A percentile compares a stretch with the other conserved stretches of the same genome.
phyloP scores from a whole-genome alignment of 2,888 invertebrate genomes.

The Anagyrus pseudococci region DNA sequence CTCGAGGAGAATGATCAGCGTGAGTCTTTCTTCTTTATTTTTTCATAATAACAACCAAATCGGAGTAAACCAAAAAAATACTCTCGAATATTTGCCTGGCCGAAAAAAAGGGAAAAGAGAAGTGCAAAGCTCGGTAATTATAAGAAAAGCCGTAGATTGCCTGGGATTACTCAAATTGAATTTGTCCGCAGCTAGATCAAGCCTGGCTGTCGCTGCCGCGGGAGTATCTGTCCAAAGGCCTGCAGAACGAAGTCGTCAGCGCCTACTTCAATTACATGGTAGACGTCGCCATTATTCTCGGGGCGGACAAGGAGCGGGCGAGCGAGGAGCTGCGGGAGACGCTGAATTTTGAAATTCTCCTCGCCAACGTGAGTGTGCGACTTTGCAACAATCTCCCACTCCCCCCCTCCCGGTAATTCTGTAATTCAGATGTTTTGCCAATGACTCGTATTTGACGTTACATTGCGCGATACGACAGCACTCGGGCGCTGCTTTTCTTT shows the following conservation, averaged over 20 bases:
- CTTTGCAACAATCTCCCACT: no score
- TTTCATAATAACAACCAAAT: neutral
- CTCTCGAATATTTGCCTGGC: neutral
- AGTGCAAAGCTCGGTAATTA: no score
- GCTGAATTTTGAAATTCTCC: constrained; percentile 81
- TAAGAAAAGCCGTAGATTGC: neutral
- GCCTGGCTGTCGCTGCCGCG: constrained; percentile 81
- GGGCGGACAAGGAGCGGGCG: constrained; percentile 75
- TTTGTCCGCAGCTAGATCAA: constrained; percentile 75
- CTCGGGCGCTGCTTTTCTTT: no score
- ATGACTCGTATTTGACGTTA: no score
- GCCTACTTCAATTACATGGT: constrained; percentile 86
- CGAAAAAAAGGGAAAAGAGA: neutral
- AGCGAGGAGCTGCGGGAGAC: constrained; percentile 76
- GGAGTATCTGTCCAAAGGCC: constrained; percentile 82
- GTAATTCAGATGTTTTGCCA: no score
- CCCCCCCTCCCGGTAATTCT: no score
- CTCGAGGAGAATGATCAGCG: constrained; percentile 80
- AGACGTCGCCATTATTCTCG: constrained; percentile 81
- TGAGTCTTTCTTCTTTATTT: constrained; percentile 62
- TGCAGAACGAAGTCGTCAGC: constrained; percentile 78
- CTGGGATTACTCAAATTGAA: neutral
- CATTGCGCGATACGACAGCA: no score
- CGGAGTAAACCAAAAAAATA: no score
- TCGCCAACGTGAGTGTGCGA: constrained; percentile 80